Percentiles rank a stretch among this genome's conserved stretches.
These are phyloP conservation scores for Pristiophorus japonicus DNA, from an alignment of 2,113 vertebrate species.

Conservation along the genomic window DNA sequence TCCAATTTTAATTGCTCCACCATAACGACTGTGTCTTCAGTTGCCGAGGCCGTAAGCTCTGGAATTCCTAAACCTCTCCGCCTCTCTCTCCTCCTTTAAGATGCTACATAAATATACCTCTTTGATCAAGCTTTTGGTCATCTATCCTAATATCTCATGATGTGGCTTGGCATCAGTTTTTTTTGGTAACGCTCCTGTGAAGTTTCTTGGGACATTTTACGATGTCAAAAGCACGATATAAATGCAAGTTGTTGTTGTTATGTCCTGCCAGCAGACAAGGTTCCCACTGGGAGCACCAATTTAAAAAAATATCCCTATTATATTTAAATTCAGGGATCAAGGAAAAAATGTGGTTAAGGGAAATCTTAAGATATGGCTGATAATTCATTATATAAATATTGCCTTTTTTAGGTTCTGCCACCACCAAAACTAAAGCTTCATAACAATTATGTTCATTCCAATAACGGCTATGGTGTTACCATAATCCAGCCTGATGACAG, in stretches of 20 bases:
- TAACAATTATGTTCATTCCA: conserved; percentile 51
- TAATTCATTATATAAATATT: neutral
- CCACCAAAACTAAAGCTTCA: conserved; percentile 54
- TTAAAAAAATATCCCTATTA: neutral
- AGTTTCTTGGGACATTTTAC: too few relatives aligned
- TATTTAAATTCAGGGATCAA: neutral
- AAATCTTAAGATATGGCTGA: neutral
- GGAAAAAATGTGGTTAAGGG: neutral
- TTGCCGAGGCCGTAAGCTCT: neutral
- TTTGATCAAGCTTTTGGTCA: neutral
- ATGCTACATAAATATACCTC: neutral
- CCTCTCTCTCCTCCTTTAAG: too few relatives aligned
- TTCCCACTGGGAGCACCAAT: neutral
- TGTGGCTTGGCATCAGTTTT: too few relatives aligned
- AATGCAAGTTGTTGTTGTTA: neutral
- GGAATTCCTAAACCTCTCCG: neutral
- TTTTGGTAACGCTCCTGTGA: too few relatives aligned
- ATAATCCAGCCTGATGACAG: conserved; percentile 48
- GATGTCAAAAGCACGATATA: neutral
- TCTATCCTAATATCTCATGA: neutral
- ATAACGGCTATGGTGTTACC: conserved; percentile 49
- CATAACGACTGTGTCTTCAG: neutral
- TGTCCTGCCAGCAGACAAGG: neutral
- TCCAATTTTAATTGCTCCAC: too few relatives aligned
- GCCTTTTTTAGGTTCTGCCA: conserved; percentile 47